Base-by-base conservation (phyloP, 2,888 invertebrate genomes). In the Yponomeuta evonymella region DNA sequence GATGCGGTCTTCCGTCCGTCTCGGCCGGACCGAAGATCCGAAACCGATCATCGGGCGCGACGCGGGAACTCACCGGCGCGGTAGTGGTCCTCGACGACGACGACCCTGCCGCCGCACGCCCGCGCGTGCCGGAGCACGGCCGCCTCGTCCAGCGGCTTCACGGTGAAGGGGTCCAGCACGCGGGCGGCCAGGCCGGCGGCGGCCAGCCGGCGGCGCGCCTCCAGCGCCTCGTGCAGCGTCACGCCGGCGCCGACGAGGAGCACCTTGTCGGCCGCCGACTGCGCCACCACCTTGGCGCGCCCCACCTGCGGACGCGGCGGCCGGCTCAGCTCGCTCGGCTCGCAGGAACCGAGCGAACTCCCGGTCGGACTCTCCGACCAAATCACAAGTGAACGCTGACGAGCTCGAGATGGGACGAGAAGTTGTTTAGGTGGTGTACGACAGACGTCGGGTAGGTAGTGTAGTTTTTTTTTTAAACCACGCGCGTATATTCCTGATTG, bases 51-150 rank as follows among this genome's bases (percentile, higher is more conserved):
- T 36, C 36, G 2, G 6, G 43, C 43, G 43, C 43, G 8, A 10
- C 9, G 58, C 33, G 36, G 36, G 65, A 30, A 65, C 83, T 74
- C 67, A 95, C 96, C 98, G 86, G 97, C 97, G 75, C 96, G 95
- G 86, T 99, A 99, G 88, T 99, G 99, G 86, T 99, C 99, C 87
- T 99, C 99, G 0, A 99, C 98, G 58, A 98, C 98, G 70, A 99
- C 85, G 71, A 99, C 94, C 11, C 95, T 93, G 1, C 98, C 98
- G 9, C 96, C 96, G 71, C 94, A 95, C 71, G 95, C 95, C 73
- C 93, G 93, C 2, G 98, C 98, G 84, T 97, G 95, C 70, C 93
- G 90, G 64, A 96, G 85, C 64, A 99, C 95, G 1, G 95, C 93
- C 1, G 94, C 94, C 71, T 93, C 94, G 89, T 99, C 99, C 76